Base-by-base conservation (phyloP, 2,113 vertebrate genomes). In the Plotosus lineatus region DNA sequence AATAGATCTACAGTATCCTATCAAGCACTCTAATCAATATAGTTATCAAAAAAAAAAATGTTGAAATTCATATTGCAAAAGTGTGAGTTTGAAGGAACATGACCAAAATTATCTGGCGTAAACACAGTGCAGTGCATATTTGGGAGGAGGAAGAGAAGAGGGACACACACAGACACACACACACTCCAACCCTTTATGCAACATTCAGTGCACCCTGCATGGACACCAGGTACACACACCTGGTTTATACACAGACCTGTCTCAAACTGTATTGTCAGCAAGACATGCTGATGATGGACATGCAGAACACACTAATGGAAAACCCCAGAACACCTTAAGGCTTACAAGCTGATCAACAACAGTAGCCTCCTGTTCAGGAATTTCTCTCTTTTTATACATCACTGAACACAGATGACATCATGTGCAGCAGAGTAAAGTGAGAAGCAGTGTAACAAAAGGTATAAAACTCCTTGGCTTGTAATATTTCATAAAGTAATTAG, bases 1-100 rank as follows among this genome's bases (percentile, higher is more conserved):
- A 81, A 80, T 74, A 81, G 33, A 53, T 50, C 21, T 75, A 72
- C 40, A 75, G 56, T 51, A 56, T 80, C 31, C 44, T 50, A 73
- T 61, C 44, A 61, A 63, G 44, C 56, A 61, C 28, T 74, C 46
- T 65, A 81, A 53, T 9, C 58, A 17, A 71, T 72, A 72, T 36
- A 60, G 60, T 58, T 44, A 21, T 42, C 36, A 31, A 40, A 53
- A 23, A 78, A 63, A 33, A 31, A 42, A 11, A 51, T 51, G 28
- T 50, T 68, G 46, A 56, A 33, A 38, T 71, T 79, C 33, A 79
- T 71, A 56, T 71, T 79, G 78, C 65, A 71, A 58, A 71, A 56
- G 26, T 28, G 14, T 48, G 48, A 72, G 26, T 19, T 31, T 50
- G 9, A 46, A 26, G 46, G n/a, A 31, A 33, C 15, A 33, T 50